Evolutionary conservation across 2,888 invertebrate genomes (phyloP).

Genomic region (Timema cristinae): DNA sequence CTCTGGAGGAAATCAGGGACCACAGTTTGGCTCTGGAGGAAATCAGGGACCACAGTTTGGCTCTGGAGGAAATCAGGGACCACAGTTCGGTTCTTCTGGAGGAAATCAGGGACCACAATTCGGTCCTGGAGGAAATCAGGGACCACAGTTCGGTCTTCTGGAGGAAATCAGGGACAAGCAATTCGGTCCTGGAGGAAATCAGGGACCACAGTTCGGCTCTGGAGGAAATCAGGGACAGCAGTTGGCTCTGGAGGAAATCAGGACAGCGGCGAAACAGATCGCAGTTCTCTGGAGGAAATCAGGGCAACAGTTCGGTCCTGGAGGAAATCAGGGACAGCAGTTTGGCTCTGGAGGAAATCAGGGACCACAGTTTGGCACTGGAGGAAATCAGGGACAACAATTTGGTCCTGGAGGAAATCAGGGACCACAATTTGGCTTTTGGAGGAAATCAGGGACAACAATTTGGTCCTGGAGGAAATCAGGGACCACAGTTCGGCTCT

Average conservation of each 20-base stretch:
- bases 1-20: neutral
- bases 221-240: constrained; percentile 17
- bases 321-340: constrained; percentile 28
- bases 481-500: neutral
- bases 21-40: neutral
- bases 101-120: constrained; percentile 17
- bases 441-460: constrained; percentile 7
- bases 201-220: constrained; percentile 15
- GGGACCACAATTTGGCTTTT: neutral
- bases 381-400: constrained; percentile 19
- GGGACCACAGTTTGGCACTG: constrained; percentile 23
- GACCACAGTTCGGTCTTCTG: neutral
- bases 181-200: constrained; percentile 21
- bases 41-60: no score
- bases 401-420: constrained; percentile 7
- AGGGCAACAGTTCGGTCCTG: constrained; percentile 22
- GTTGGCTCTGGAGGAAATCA: constrained; percentile 31
- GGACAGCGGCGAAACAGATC: constrained; percentile 31
- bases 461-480: constrained; percentile 7
- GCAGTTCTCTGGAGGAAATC: constrained; percentile 31
- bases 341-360: constrained; percentile 23
- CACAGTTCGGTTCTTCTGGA: neutral
- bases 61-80: neutral
- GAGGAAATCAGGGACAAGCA: constrained; percentile 10
- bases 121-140: constrained; percentile 11